These are phyloP conservation scores for Diarsia brunnea DNA, from an alignment of 2,888 invertebrate species.

Conservation along the genomic window DNA sequence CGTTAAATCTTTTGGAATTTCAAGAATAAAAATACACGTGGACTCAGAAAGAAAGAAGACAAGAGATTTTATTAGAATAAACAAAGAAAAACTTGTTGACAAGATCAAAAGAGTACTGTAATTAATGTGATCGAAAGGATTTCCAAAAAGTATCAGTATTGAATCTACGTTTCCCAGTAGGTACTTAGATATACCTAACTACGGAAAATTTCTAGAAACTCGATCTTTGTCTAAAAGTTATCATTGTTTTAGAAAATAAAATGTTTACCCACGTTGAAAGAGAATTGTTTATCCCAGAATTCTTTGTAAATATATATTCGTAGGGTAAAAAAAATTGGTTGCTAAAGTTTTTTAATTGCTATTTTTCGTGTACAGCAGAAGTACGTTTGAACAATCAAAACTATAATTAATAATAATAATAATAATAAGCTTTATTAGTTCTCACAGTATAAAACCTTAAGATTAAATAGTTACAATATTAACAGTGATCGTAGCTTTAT, in stretches of 20 bases:
- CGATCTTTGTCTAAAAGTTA: background rate
- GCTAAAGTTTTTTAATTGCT: background rate
- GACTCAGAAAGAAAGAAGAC: background rate
- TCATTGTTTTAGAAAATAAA: background rate
- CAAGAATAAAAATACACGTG: background rate
- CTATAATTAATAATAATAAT: too few relatives aligned
- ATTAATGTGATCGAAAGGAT: background rate
- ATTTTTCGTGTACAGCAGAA: background rate
- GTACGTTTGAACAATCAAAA: background rate
- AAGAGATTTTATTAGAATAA: background rate
- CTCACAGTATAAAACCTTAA: too few relatives aligned
- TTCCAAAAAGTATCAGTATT: background rate
- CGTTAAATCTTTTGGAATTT: background rate
- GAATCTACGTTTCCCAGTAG: background rate
- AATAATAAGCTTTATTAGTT: too few relatives aligned
- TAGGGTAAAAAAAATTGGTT: background rate
- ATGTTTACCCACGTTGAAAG: background rate
- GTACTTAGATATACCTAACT: too few relatives aligned
- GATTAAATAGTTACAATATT: too few relatives aligned
- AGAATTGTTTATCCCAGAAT: background rate
- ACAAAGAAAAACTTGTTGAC: background rate
- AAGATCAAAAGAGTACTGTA: background rate
- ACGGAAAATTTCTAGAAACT: background rate
- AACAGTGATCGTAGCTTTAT: too few relatives aligned
- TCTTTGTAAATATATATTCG: background rate